Evolutionary conservation across 2,113 vertebrate genomes (phyloP).

Genomic region (Leiothrix lutea): DNA sequence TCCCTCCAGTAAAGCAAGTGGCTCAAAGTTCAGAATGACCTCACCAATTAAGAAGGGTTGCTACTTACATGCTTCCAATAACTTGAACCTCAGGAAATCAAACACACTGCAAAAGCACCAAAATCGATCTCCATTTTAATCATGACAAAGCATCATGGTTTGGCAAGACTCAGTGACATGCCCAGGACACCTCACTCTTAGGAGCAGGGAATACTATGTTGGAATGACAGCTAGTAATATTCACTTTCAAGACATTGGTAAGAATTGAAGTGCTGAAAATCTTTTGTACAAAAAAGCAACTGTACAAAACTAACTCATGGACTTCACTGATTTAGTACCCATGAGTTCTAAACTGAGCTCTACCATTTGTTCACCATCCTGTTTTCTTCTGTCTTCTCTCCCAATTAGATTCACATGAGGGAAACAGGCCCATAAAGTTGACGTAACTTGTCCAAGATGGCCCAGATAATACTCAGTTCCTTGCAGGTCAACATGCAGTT

Average conservation of each 20-base stretch:
- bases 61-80: neutral
- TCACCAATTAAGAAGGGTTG: neutral
- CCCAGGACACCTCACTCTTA: accelerated
- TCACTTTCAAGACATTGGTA: neutral
- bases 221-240: neutral
- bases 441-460: neutral
- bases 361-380: neutral
- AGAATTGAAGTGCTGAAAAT: neutral
- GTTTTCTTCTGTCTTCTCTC: neutral
- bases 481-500: neutral
- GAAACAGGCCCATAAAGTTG: neutral
- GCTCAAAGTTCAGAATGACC: neutral
- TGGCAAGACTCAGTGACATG: neutral
- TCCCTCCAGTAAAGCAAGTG: neutral
- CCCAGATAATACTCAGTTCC: neutral
- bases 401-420: neutral
- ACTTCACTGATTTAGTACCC: neutral
- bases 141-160: neutral
- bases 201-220: neutral
- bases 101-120: neutral
- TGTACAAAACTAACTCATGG: neutral
- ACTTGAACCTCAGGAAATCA: neutral
- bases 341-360: neutral
- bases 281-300: neutral
- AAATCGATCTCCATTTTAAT: neutral